Conservation (phyloP, 2,113 vertebrate species). For the Trematocara stigmaticum region DNA sequence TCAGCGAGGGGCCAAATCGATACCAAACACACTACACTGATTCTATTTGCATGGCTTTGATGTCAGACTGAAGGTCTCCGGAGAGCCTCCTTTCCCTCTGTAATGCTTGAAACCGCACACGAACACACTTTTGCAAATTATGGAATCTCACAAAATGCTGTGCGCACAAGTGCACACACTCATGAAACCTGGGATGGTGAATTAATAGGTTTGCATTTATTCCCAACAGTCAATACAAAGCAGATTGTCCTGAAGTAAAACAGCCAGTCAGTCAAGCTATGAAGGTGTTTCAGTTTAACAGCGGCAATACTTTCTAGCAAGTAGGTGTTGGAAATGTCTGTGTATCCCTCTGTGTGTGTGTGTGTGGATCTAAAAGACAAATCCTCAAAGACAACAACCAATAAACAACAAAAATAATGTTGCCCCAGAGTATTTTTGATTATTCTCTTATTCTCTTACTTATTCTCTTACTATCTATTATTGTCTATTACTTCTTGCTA, state of each 20-base stretch:
- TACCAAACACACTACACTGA: slow-evolving; percentile 34
- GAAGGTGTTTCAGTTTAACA: neutral
- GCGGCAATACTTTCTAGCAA: neutral
- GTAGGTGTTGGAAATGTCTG: neutral
- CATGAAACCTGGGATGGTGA: neutral
- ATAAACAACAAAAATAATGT: neutral
- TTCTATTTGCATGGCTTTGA: slow-evolving; percentile 66
- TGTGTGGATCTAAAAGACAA: neutral
- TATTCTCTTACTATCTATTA: neutral
- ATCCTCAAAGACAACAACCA: neutral
- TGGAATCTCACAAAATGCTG: neutral
- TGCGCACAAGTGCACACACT: neutral
- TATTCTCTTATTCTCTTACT: no score
- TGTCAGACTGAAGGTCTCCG: slow-evolving; percentile 30
- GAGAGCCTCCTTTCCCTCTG: slow-evolving; percentile 21
- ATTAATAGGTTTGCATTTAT: slow-evolving; percentile 12
- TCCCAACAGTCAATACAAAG: slow-evolving; percentile 1
- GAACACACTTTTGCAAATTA: neutral
- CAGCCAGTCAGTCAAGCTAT: neutral
- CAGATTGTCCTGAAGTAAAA: slow-evolving; percentile 14
- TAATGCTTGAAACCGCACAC: slow-evolving; percentile 15
- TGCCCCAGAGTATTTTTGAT: neutral
- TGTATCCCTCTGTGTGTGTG: neutral
- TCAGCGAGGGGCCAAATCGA: slow-evolving; percentile 41
- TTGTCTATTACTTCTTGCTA: neutral